Base-by-base conservation (phyloP, 2,888 invertebrate species). In the Hydroisotoma schaefferi region DNA sequence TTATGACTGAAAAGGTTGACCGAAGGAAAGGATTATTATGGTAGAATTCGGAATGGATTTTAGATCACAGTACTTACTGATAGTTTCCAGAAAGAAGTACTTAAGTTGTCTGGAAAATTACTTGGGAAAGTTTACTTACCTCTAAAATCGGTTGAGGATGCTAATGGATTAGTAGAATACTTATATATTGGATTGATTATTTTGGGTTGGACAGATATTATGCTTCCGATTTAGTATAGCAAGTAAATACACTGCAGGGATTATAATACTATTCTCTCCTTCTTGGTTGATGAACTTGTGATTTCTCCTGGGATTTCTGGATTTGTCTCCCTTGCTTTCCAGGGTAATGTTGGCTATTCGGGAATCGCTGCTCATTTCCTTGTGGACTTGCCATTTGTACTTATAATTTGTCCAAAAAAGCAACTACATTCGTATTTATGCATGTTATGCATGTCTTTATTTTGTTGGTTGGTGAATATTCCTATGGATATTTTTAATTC, bases 241-340 rank as follows among this genome's bases (percentile, higher is more conserved):
- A 33, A 33, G 15, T 15, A 15, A 33, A n/a, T n/a, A 15, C 33
- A 33, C 8, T 33, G 33, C 8, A 33, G 33, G 33, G 33, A 33
- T 33, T 33, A 10, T 8, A 8, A 10, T 33, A 8, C 33, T 33
- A n/a, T n/a, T n/a, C 53, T 43, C 53, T 53, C 52, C 28, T 37
- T 37, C 37, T 37, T 40, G 23, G 61, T 59, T 63, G 67, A 68
- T 68, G 70, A 69, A 68, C 61, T 60, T 62, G 67, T 72, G 69
- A 72, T 73, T 71, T 73, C 73, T 69, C 73, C 56, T 48, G 70
- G 68, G 70, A 53, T 5, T 26, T 33, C 53, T 22, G 23, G 26
- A 53, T 53, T 53, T n/a, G 26, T 43, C 5, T 29, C 43, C 26
- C 26, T 27, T 53, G 10, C 23, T 28, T 33, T 10, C 33, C 40